Evolutionary conservation across 2,113 vertebrate species (phyloP).

Genomic region (Gorsachius goisagi): DNA sequence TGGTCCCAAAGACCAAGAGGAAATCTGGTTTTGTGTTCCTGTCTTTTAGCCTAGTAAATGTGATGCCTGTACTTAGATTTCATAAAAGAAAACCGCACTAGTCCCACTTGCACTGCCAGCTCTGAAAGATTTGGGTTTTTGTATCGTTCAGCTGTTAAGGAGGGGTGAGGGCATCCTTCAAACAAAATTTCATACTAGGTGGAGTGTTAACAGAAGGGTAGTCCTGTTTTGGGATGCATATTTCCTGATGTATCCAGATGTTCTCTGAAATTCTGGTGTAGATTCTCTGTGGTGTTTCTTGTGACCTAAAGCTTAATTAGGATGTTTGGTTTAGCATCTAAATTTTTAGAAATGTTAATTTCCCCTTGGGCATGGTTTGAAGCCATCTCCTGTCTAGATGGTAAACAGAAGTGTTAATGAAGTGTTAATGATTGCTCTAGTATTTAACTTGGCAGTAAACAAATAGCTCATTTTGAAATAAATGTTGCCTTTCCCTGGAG

Average conservation of each 20-base stretch:
- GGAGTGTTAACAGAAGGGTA: background rate
- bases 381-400: background rate
- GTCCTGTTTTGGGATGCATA: background rate
- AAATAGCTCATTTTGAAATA: background rate
- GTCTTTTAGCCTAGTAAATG: background rate
- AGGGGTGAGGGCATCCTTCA: background rate
- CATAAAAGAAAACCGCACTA: background rate
- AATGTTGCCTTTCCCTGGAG: background rate
- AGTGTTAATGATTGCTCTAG: background rate
- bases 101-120: background rate
- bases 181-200: background rate
- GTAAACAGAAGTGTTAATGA: conserved; percentile 9
- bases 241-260: background rate
- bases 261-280: background rate
- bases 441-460: background rate
- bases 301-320: background rate
- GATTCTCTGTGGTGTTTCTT: background rate
- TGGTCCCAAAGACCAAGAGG: background rate
- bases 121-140: background rate
- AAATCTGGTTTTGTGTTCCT: background rate
- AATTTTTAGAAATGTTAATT: conserved; percentile 5
- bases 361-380: background rate
- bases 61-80: background rate
- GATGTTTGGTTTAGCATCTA: background rate
- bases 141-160: background rate